A percentile compares a stretch with the other conserved stretches of the same genome.
Evolutionary conservation across 2,113 vertebrate genomes (phyloP).

Genomic region (Tachysurus vachellii): DNA sequence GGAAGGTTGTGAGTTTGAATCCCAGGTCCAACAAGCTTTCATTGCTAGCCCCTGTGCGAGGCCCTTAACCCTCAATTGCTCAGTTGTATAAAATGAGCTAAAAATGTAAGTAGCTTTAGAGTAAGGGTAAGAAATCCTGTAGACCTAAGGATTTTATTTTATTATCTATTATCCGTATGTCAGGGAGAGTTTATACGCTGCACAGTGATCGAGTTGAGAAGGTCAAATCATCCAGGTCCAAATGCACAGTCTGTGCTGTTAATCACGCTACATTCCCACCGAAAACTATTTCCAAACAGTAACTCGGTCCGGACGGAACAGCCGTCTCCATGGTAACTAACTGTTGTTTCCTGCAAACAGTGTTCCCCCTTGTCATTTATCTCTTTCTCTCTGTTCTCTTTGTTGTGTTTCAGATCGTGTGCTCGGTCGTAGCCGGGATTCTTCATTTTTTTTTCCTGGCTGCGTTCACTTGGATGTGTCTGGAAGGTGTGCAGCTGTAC

Average conservation of each 20-base stretch:
- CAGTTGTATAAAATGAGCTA: too few relatives aligned
- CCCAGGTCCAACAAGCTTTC: too few relatives aligned
- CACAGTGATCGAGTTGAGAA: slow-evolving; percentile 12
- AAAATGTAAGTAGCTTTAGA: background rate
- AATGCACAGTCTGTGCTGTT: background rate
- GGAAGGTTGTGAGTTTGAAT: too few relatives aligned
- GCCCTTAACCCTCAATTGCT: too few relatives aligned
- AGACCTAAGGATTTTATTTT: too few relatives aligned
- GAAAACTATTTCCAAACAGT: slow-evolving; percentile 12
- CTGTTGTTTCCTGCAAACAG: slow-evolving; percentile 27
- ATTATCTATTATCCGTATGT: too few relatives aligned
- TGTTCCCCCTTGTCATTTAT: slow-evolving; percentile 2
- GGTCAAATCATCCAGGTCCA: background rate
- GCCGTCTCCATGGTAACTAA: slow-evolving; percentile 16
- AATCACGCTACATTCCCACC: background rate
- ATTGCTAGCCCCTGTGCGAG: too few relatives aligned
- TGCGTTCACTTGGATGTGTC: slow-evolving; percentile 97
- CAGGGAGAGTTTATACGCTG: background rate
- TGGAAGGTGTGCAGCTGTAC: slow-evolving; percentile 97
- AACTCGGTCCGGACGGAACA: background rate
- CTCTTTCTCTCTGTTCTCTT: background rate
- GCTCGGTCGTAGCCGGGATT: slow-evolving; percentile 91
- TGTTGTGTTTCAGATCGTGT: slow-evolving; percentile 82
- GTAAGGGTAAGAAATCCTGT: background rate
- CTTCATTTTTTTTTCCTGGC: slow-evolving; percentile 99